These are phyloP conservation scores for Eristalis intricaria DNA, from an alignment of 2,888 invertebrate species.

Conservation along the genomic window DNA sequence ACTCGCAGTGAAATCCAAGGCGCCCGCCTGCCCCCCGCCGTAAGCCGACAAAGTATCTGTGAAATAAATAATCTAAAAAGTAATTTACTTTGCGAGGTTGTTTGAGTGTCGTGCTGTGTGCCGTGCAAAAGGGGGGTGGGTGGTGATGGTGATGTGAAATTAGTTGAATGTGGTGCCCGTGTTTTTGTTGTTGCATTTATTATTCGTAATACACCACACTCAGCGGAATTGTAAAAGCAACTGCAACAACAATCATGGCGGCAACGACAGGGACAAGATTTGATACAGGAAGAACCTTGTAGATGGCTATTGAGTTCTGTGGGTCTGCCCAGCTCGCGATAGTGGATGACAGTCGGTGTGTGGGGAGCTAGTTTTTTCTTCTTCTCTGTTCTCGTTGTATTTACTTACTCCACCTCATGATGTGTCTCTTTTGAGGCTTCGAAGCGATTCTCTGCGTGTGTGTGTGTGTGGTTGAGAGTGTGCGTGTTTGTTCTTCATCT, in stretches of 20 bases:
- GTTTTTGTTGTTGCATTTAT: constrained; percentile 33
- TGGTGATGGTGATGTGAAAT: constrained; percentile 3
- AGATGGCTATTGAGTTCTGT: constrained; percentile 76
- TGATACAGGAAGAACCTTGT: constrained; percentile 80
- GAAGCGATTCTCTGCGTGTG: not conserved
- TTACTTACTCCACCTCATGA: constrained; percentile 50
- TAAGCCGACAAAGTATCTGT: constrained; percentile 18
- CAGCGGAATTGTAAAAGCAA: constrained; percentile 24
- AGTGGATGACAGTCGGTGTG: not conserved
- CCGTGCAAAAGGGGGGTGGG: not conserved
- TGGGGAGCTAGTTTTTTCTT: constrained; percentile 58
- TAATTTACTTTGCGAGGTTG: constrained; percentile 65
- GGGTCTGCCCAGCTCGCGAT: constrained; percentile 51
- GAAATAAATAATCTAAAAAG: constrained; percentile 46
- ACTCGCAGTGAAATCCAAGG: constrained; percentile 44
- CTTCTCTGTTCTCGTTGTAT: constrained; percentile 57
- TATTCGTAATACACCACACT: constrained; percentile 7
- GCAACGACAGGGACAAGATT: constrained; percentile 24
- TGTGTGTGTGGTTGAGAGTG: not conserved
- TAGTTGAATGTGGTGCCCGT: not conserved
- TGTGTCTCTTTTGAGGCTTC: not conserved
- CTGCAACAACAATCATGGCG: constrained; percentile 34
- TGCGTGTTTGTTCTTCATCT: not conserved
- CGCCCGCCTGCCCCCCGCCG: constrained; percentile 14
- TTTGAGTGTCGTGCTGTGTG: constrained; percentile 11